These are phyloP conservation scores for Choloepus hoffmanni DNA, from an alignment of 2,113 vertebrate species.

Conservation along the genomic window DNA sequence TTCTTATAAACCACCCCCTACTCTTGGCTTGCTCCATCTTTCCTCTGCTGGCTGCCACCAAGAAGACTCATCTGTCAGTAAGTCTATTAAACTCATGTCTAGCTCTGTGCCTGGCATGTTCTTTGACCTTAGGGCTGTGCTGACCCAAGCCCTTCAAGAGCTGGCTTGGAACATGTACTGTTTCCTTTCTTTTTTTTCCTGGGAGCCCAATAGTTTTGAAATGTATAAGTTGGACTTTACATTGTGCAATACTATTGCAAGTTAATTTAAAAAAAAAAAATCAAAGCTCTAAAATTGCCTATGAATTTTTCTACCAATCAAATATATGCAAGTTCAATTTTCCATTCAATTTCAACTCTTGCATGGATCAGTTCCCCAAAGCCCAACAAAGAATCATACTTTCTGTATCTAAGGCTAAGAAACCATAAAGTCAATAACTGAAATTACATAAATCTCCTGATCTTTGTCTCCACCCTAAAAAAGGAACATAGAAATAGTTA, in stretches of 20 bases:
- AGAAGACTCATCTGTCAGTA: too few species aligned
- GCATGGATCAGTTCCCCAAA: background rate
- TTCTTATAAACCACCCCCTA: too few species aligned
- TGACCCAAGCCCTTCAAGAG: too few species aligned
- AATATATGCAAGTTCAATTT: background rate
- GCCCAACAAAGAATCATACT: background rate
- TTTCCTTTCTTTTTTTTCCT: background rate
- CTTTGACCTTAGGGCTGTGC: too few species aligned
- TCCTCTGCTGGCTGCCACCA: too few species aligned
- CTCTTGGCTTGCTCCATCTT: too few species aligned
- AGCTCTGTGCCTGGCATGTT: too few species aligned
- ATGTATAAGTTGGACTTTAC: background rate
- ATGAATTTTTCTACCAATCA: background rate
- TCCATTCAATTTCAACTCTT: background rate
- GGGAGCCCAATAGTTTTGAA: background rate
- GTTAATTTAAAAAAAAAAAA: background rate
- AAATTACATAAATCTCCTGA: background rate
- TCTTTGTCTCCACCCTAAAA: background rate
- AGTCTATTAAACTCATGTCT: too few species aligned
- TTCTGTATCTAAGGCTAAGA: background rate
- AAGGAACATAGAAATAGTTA: background rate
- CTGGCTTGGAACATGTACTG: background rate
- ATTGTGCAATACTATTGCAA: background rate
- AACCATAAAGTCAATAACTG: background rate
- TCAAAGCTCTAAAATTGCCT: background rate